Evolutionary conservation across 2,797 vertebrate genomes (phyloP).

Genomic region (Tachyglossus aculeatus): DNA sequence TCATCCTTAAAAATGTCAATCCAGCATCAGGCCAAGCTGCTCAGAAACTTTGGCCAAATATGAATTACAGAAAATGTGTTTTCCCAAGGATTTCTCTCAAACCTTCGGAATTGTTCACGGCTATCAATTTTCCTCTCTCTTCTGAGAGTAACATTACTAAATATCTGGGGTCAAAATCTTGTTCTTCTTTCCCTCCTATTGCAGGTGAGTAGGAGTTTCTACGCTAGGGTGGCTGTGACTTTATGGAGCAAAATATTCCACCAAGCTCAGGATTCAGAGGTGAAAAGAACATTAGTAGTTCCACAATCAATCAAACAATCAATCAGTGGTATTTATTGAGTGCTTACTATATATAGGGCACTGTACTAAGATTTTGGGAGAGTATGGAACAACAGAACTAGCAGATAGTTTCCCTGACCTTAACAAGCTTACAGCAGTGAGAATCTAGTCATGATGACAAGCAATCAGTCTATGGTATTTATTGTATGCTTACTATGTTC

Average conservation of each 20-base stretch:
- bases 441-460: too few relatives aligned
- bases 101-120: background rate
- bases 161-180: background rate
- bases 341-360: background rate
- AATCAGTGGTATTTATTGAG: background rate
- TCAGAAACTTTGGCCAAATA: too few relatives aligned
- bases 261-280: too few relatives aligned
- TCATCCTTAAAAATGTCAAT: conserved; percentile 28
- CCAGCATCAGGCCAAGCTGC: too few relatives aligned
- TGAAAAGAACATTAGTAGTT: background rate
- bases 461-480: too few relatives aligned
- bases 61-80: background rate
- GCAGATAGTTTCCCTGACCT: background rate
- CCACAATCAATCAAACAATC: background rate
- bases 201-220: background rate
- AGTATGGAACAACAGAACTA: background rate
- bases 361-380: background rate
- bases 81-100: background rate
- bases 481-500: too few relatives aligned
- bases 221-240: background rate
- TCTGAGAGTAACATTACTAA: background rate
- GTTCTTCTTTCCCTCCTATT: conserved; percentile 4
- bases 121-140: background rate
- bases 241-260: background rate
- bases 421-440: background rate